A percentile compares a stretch with the other conserved stretches of the same genome.
Evolutionary conservation across 1,140 invertebrate genomes (phyloP).

Genomic region (Whitmania pigra): DNA sequence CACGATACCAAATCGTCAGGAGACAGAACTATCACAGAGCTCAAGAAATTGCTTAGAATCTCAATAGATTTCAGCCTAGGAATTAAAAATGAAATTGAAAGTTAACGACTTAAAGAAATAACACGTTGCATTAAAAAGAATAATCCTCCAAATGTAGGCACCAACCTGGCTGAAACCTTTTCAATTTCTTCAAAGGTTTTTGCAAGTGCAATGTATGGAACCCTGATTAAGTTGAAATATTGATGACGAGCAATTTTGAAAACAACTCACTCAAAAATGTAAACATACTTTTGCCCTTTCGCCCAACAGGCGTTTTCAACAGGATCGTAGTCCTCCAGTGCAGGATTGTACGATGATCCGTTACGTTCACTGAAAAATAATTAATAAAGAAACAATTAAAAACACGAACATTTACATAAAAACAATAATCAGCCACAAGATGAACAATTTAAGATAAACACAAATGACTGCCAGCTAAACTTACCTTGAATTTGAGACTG

Average conservation of each 20-base stretch:
- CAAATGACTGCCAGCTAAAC: no score
- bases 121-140: not conserved
- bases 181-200: conserved; percentile 84
- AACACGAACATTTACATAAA: no score
- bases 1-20: conserved; percentile 76
- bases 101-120: not conserved
- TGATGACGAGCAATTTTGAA: no score
- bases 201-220: conserved; percentile 82
- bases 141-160: not conserved
- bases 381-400: not conserved
- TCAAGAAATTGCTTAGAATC: conserved; percentile 81
- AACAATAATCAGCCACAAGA: no score
- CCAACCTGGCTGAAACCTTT: conserved; percentile 57
- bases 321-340: not conserved
- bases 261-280: not conserved
- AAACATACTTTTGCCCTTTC: not conserved
- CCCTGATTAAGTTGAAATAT: conserved; percentile 43
- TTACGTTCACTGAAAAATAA: not conserved
- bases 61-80: conserved; percentile 78
- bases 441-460: no score
- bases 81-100: conserved; percentile 10
- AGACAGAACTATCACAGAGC: conserved; percentile 74
- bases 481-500: no score
- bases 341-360: not conserved
- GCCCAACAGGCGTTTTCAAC: not conserved